Evolutionary conservation across 2,797 vertebrate species (phyloP), one percentile per base, ranked within the genome.

Genomic region (Lophius americanus): DNA sequence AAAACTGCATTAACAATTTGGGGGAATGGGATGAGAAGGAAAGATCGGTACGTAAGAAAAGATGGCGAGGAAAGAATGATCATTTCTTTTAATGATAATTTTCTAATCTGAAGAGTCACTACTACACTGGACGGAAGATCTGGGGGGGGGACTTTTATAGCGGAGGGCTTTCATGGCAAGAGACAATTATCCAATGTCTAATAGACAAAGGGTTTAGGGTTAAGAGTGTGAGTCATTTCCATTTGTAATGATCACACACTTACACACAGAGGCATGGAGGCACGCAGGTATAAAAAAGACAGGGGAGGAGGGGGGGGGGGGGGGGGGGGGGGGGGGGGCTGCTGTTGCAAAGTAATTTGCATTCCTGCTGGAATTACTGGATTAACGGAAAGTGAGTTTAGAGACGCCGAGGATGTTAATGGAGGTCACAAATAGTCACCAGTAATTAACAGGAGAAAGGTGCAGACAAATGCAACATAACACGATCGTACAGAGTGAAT

Each of bases 111-210:
- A 82, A 82, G 70, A 78, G 73, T 88, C 68, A n/a, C 78, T 85
- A 64, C 70, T 81, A 70, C 84, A 85, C 82, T 68, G 74, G 85
- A 82, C 58, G 68, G 66, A 72, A 70, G 64, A 60, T 63, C 58
- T 57, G 68, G 83, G 81, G 79, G 70, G 78, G 71, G 75, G 75
- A 81, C 65, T 85, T 81, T 81, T 68, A 47, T 75, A 82, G 84
- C 75, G 61, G 59, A 87, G 77, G 75, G 79, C 65, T 44, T 79
- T 88, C 75, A 78, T 70, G 75, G 75, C 1, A n/a, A 74, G 71
- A 91, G 86, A 89, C 84, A 89, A 91, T 89, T 89, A 87, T 75
- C 85, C 85, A 76, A 88, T 82, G 84, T 91, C 83, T 89, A 78
- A 76, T 73, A 88, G 81, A 88, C 89, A 90, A 90, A 84, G 89